phyloP scores from a whole-genome alignment of 1,140 invertebrate species.

The Cataglyphis hispanica region DNA sequence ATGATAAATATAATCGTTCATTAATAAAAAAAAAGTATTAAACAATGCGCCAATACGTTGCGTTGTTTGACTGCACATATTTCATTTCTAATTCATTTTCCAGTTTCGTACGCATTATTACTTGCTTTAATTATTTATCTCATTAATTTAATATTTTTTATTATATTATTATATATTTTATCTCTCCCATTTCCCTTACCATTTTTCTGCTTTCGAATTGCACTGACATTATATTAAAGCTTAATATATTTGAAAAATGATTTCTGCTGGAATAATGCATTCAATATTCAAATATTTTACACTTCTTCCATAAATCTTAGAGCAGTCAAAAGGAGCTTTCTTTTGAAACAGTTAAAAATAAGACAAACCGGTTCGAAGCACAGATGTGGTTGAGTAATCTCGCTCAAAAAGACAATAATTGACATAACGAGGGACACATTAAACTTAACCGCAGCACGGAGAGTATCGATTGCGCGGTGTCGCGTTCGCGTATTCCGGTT shows the following conservation, averaged over 20 bases:
- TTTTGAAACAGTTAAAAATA: background rate
- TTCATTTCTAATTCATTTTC: background rate
- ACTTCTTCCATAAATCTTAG: background rate
- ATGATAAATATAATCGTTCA: background rate
- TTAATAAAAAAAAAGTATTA: background rate
- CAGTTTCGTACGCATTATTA: background rate
- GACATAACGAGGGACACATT: slow-evolving; percentile 61
- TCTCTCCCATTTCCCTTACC: too few species aligned
- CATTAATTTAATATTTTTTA: background rate
- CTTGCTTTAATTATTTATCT: background rate
- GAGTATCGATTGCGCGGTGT: slow-evolving; percentile 72
- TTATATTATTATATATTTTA: slow-evolving; percentile 10
- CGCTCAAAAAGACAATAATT: slow-evolving; percentile 42
- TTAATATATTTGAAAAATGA: background rate
- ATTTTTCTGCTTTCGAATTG: background rate
- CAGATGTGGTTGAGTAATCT: background rate
- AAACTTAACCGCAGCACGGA: slow-evolving; percentile 69
- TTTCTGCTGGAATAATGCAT: background rate
- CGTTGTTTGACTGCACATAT: background rate
- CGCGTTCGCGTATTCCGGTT: slow-evolving; percentile 71
- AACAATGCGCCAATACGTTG: too few species aligned
- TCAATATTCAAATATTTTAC: background rate
- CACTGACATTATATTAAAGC: background rate
- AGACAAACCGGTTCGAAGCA: background rate
- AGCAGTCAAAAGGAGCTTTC: background rate